phyloP scores from a whole-genome alignment of 2,797 vertebrate species.

The Coilia nasus region DNA sequence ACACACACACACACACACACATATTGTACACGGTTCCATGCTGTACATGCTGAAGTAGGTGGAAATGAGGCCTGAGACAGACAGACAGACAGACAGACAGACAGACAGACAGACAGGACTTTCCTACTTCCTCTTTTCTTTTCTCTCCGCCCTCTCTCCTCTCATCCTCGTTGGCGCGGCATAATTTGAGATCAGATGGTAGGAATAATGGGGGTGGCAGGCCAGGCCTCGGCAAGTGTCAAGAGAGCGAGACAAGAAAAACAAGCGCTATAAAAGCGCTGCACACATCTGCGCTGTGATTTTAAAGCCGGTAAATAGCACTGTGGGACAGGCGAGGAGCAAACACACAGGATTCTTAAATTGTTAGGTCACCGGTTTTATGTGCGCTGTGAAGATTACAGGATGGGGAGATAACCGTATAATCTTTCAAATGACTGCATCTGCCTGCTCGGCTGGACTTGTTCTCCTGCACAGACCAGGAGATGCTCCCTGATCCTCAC shows the following conservation, averaged over 20 bases:
- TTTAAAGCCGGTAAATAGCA: conserved; percentile 69
- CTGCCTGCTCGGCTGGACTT: conserved; percentile 57
- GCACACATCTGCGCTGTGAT: conserved; percentile 66
- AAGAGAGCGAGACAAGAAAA: conserved; percentile 60
- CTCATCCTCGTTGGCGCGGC: neutral
- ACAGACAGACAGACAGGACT: too few species aligned
- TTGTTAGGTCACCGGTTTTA: conserved; percentile 67
- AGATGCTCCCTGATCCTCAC: too few species aligned
- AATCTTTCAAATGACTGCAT: conserved; percentile 71
- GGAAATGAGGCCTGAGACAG: too few species aligned
- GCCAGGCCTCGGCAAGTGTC: conserved; percentile 50
- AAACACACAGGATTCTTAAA: conserved; percentile 67
- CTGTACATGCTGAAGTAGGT: too few species aligned
- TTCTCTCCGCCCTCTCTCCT: conserved; percentile 25
- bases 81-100: too few species aligned
- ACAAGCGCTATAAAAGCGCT: conserved; percentile 61
- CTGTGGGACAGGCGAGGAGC: conserved; percentile 53
- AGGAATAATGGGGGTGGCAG: neutral
- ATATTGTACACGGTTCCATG: too few species aligned
- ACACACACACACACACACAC: too few species aligned
- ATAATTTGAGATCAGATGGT: conserved; percentile 10
- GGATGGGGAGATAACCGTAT: conserved; percentile 64
- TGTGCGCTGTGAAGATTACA: conserved; percentile 66
- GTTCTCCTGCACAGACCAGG: conserved; percentile 42
- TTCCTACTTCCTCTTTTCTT: neutral